Conservation (phyloP, 2,797 vertebrate genomes). For the Rousettus madagascariensis region DNA sequence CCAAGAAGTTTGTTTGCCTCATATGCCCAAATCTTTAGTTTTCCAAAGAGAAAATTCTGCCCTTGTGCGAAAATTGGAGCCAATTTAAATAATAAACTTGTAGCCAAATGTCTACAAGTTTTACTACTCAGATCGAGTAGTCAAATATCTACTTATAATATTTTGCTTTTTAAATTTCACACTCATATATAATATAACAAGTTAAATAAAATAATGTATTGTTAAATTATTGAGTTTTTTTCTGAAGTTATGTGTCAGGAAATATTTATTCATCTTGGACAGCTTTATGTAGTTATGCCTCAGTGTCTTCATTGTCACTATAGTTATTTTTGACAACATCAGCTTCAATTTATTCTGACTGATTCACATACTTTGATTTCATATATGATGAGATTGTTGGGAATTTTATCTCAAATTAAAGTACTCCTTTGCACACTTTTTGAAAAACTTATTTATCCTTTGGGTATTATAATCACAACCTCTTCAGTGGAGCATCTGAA, state of each 20-base stretch:
- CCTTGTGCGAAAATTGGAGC: neutral
- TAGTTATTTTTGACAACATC: slow-evolving; percentile 16
- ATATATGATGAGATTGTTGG: neutral
- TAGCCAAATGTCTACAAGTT: neutral
- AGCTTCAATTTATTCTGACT: slow-evolving; percentile 18
- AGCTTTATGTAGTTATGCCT: slow-evolving; percentile 15
- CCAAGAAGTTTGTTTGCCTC: slow-evolving; percentile 5
- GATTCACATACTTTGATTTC: slow-evolving; percentile 6
- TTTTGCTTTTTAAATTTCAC: neutral
- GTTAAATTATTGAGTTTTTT: slow-evolving; percentile 27
- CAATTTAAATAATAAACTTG: slow-evolving; percentile 38
- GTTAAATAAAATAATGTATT: neutral
- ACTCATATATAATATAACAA: neutral
- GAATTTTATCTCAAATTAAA: slow-evolving; percentile 46
- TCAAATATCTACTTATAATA: neutral
- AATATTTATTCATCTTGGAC: slow-evolving; percentile 3
- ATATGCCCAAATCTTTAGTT: neutral
- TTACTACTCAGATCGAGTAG: neutral
- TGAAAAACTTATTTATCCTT: neutral
- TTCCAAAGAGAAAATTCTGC: slow-evolving; percentile 37
- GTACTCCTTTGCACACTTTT: neutral
- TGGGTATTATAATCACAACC: neutral
- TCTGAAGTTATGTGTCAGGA: slow-evolving; percentile 6
- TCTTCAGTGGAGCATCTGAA: slow-evolving; percentile 20
- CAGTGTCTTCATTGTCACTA: neutral